phyloP scores from a whole-genome alignment of 2,888 invertebrate species.

The Andrena hattorfiana region DNA sequence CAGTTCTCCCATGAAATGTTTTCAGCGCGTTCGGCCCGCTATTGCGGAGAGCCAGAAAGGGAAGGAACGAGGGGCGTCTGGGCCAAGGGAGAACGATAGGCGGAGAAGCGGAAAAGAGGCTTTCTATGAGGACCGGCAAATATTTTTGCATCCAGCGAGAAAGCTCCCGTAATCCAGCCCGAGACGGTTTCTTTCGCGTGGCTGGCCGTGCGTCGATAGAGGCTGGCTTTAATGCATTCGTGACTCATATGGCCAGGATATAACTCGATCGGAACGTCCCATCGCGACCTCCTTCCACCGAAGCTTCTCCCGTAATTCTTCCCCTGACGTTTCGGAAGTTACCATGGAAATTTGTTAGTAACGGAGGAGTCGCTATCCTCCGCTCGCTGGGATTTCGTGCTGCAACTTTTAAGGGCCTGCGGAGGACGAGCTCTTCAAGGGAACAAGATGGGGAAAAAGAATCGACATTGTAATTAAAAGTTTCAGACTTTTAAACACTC shows the following conservation, averaged over 20 bases:
- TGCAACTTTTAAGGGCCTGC: too few species aligned
- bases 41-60: not conserved
- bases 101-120: not conserved
- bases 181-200: constrained; percentile 25
- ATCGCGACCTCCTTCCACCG: too few species aligned
- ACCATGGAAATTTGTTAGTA: too few species aligned
- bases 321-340: too few species aligned
- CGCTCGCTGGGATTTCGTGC: too few species aligned
- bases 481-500: too few species aligned
- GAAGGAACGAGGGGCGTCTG: not conserved
- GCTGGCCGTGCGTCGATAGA: constrained; percentile 5
- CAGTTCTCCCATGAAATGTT: constrained; percentile 1
- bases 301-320: too few species aligned
- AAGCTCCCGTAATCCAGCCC: constrained; percentile 30
- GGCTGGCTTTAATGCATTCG: not conserved
- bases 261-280: constrained; percentile 3
- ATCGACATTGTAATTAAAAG: too few species aligned
- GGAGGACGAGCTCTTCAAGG: too few species aligned
- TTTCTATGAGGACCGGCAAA: constrained; percentile 29
- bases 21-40: not conserved
- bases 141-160: constrained; percentile 46
- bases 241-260: constrained; percentile 25
- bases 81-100: not conserved
- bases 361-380: too few species aligned
- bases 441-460: too few species aligned